Percentiles rank a stretch among this genome's conserved stretches.
phyloP scores from a whole-genome alignment of 2,113 vertebrate species.

The Antechinus flavipes region DNA sequence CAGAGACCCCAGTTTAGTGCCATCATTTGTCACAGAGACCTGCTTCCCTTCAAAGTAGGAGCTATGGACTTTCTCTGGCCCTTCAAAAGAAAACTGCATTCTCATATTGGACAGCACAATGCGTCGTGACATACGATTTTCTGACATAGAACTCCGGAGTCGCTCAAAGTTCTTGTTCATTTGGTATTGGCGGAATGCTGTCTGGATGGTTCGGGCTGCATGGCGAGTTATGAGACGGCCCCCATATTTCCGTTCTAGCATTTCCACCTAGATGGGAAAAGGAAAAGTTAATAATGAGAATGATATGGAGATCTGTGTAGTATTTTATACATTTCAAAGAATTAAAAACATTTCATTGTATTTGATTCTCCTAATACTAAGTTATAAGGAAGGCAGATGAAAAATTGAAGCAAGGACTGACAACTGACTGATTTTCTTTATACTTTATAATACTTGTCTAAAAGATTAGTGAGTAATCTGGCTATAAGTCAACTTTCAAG shows the following conservation, averaged over 20 bases:
- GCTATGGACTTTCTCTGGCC: constrained; percentile 97
- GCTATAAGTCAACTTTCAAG: background rate
- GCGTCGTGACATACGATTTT: constrained; percentile 98
- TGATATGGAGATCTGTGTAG: background rate
- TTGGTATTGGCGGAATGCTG: constrained; percentile 99
- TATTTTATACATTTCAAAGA: background rate
- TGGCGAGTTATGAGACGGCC: constrained; percentile 98
- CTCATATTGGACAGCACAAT: constrained; percentile 99
- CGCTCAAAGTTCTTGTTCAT: constrained; percentile 99
- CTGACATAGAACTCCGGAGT: constrained; percentile 98
- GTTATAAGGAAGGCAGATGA: background rate
- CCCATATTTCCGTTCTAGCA: constrained; percentile 99
- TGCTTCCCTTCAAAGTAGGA: constrained; percentile 98
- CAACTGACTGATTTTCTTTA: background rate
- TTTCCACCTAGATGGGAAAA: constrained; percentile 91
- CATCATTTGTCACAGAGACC: constrained; percentile 92
- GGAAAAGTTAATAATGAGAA: constrained; percentile 10
- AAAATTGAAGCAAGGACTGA: background rate
- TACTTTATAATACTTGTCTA: background rate
- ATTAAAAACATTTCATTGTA: background rate
- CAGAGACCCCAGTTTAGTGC: constrained; percentile 88
- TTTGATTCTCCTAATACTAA: background rate
- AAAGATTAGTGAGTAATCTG: background rate
- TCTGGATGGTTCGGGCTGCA: constrained; percentile 98
- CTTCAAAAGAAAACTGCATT: constrained; percentile 99